Evolutionary conservation across 2,113 vertebrate genomes (phyloP).

Genomic region (Tachysurus vachellii): DNA sequence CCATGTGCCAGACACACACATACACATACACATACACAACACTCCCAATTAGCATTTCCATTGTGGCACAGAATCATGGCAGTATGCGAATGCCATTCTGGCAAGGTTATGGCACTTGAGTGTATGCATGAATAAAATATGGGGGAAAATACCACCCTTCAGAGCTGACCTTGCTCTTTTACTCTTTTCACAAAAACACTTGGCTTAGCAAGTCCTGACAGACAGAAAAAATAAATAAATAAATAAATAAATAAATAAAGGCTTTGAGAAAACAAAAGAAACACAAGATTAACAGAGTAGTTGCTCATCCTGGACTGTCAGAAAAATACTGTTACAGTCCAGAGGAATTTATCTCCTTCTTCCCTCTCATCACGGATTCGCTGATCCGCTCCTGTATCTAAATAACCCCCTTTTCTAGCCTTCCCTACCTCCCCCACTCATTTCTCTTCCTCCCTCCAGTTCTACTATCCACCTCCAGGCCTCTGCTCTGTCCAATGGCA

Average conservation of each 20-base stretch:
- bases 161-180: slow-evolving; percentile 24
- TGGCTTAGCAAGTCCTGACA: not conserved
- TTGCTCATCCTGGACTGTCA: not conserved
- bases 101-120: slow-evolving; percentile 39
- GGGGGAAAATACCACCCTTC: not conserved
- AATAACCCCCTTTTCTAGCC: slow-evolving; percentile 35
- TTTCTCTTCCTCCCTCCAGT: slow-evolving; percentile 31
- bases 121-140: slow-evolving; percentile 40
- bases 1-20: slow-evolving; percentile 52
- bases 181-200: slow-evolving; percentile 32
- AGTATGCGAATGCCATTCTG: slow-evolving; percentile 34
- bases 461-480: slow-evolving; percentile 46
- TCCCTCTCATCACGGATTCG: not conserved
- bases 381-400: not conserved
- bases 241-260: not conserved
- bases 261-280: not conserved
- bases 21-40: slow-evolving; percentile 36
- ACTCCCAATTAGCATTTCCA: slow-evolving; percentile 46
- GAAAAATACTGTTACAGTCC: slow-evolving; percentile 10
- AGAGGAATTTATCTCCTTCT: slow-evolving; percentile 15
- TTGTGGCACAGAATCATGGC: slow-evolving; percentile 46
- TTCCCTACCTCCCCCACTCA: slow-evolving; percentile 38
- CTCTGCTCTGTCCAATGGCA: slow-evolving; percentile 54
- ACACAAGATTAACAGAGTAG: not conserved
- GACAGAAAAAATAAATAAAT: not conserved